Percentiles rank a stretch among this genome's conserved stretches.
Conservation (phyloP, 1,140 invertebrate species). For the Eriosoma lanigerum region DNA sequence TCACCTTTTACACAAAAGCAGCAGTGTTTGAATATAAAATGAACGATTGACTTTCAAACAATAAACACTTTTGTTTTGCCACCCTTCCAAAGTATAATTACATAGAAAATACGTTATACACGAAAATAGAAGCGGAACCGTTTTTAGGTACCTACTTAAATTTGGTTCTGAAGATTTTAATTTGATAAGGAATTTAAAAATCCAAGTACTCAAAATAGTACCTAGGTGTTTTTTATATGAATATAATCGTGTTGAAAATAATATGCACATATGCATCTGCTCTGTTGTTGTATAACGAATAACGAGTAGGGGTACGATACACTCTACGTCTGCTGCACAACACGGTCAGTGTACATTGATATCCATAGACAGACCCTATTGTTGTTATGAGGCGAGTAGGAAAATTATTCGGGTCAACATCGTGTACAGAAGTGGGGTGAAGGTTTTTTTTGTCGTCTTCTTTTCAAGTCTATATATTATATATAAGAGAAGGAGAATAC, state of each 20-base stretch:
- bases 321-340: not conserved
- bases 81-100: not conserved
- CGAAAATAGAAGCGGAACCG: not conserved
- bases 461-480: not conserved
- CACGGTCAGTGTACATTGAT: slow-evolving; percentile 24
- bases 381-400: slow-evolving; percentile 46
- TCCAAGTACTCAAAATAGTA: slow-evolving; percentile 1
- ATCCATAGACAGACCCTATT: not conserved
- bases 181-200: slow-evolving; percentile 43
- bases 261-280: slow-evolving; percentile 39
- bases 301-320: not conserved
- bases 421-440: slow-evolving; percentile 32
- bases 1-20: not conserved
- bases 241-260: slow-evolving; percentile 16
- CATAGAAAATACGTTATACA: slow-evolving; percentile 18
- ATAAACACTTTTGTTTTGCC: slow-evolving; percentile 27
- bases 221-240: not conserved
- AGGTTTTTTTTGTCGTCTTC: slow-evolving; percentile 21
- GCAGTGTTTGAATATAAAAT: not conserved
- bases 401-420: slow-evolving; percentile 51
- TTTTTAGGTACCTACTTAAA: not conserved
- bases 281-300: not conserved
- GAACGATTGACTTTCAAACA: slow-evolving; percentile 11
- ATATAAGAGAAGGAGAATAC: not conserved
- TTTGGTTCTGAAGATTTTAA: not conserved